Conservation (phyloP, 2,113 vertebrate genomes). For the Chiloscyllium plagiosum region DNA sequence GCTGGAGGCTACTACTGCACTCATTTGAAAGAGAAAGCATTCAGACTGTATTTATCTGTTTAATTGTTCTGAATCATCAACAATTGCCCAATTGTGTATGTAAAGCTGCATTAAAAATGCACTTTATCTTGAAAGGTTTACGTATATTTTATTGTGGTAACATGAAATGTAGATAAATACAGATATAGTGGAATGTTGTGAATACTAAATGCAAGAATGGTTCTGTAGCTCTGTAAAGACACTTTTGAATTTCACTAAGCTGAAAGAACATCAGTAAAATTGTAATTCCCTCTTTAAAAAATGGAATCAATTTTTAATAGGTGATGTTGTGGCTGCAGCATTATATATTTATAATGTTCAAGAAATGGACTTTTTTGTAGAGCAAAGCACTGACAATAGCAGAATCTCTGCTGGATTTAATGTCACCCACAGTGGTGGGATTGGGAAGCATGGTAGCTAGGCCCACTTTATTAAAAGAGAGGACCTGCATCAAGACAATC, state of each 20-base stretch:
- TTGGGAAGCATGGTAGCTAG: not conserved
- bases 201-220: not conserved
- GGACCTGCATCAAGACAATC: not conserved
- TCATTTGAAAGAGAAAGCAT: conserved; percentile 69
- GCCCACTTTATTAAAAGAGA: not conserved
- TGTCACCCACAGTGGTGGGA: too few relatives aligned
- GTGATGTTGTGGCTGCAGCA: not conserved
- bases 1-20: conserved; percentile 62
- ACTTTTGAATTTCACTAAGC: not conserved
- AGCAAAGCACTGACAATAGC: not conserved
- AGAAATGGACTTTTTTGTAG: not conserved
- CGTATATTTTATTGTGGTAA: conserved; percentile 9
- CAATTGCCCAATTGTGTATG: conserved; percentile 54
- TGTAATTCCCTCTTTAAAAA: not conserved
- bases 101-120: conserved; percentile 38
- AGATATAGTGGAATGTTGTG: not conserved
- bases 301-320: not conserved
- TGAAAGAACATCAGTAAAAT: not conserved
- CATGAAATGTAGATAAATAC: not conserved
- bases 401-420: not conserved
- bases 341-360: not conserved
- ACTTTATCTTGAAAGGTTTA: conserved; percentile 34
- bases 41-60: conserved; percentile 71
- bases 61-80: conserved; percentile 70
- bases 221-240: not conserved